These are phyloP conservation scores for Dryobota labecula DNA, from an alignment of 2,888 invertebrate species.

Conservation along the genomic window DNA sequence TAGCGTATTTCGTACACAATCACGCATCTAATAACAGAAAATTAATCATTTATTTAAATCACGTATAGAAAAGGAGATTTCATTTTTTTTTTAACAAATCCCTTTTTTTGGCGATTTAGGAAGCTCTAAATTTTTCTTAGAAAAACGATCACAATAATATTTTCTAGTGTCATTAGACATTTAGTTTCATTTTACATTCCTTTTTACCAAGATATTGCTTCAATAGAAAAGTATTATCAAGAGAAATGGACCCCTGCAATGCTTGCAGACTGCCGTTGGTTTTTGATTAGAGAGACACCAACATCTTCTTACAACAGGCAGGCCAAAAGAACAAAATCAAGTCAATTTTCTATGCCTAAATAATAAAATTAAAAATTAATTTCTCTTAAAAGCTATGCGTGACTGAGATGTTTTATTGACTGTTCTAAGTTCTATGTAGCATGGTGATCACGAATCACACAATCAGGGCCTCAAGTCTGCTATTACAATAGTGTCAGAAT, in stretches of 20 bases:
- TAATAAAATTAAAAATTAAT: too few species aligned
- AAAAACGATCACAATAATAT: background rate
- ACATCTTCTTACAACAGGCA: too few species aligned
- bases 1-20: too few species aligned
- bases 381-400: too few species aligned
- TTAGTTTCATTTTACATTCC: too few species aligned
- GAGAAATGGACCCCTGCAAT: too few species aligned
- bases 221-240: background rate
- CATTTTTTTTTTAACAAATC: background rate
- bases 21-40: background rate
- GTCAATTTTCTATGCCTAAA: background rate
- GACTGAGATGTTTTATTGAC: too few species aligned
- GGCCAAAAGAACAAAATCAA: background rate
- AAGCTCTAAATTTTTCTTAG: background rate
- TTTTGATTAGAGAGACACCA: background rate
- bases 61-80: background rate
- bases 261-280: background rate
- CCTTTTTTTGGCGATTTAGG: background rate
- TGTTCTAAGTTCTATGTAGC: too few species aligned
- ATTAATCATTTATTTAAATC: background rate
- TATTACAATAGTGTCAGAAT: too few species aligned
- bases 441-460: too few species aligned
- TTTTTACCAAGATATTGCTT: background rate
- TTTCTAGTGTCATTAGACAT: background rate
- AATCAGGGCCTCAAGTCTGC: too few species aligned